Base-by-base conservation (phyloP, 2,888 invertebrate genomes). In the Galerucella nymphaeae region DNA sequence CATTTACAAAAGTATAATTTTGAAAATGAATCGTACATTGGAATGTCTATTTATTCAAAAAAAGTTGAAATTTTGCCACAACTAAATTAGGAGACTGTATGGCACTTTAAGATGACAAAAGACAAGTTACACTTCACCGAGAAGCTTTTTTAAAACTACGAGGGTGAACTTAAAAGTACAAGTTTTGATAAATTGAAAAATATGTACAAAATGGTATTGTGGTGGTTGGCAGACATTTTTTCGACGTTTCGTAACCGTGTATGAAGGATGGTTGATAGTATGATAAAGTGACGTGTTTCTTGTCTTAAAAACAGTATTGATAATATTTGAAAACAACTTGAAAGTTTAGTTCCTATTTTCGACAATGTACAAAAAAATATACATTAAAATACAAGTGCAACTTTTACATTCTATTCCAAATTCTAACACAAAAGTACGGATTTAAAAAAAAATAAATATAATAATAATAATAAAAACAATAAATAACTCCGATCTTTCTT, bases 401-500 rank as follows among this genome's bases (percentile, higher is more conserved):
- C 61, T 68, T 57, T 65, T 65, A 65, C 65, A 42, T 50, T 18
- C n/a, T 45, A 55, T 66, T 55, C 61, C 23, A 61, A 67, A 62
- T 68, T 13, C 53, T 41, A 74, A 74, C 65, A 71, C 50, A 68
- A 63, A 68, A 74, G 71, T 74, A 71, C 68, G 74, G 48, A 10
- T 65, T 74, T 68, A 70, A 70, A 75, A 70, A 30, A 30, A 71
- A 74, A 72, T 72, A 75, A 72, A 72, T 72, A 72, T 57, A 45
- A 70, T 71, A 69, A 72, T 57, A 45, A 70, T 71, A 69, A 76
- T 30, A 76, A 75, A 72, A 50, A 71, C 42, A 75, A 76, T 76
- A 76, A 76, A 76, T 76, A 76, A 74, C 64, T 72, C 70, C 67
- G 72, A 73, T 73, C 62, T 66, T 70, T 75, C 62, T 71, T 50